Evolutionary conservation across 2,888 invertebrate species (phyloP), one percentile per base, ranked within the genome.

Genomic region (Ischnus inquisitorius): DNA sequence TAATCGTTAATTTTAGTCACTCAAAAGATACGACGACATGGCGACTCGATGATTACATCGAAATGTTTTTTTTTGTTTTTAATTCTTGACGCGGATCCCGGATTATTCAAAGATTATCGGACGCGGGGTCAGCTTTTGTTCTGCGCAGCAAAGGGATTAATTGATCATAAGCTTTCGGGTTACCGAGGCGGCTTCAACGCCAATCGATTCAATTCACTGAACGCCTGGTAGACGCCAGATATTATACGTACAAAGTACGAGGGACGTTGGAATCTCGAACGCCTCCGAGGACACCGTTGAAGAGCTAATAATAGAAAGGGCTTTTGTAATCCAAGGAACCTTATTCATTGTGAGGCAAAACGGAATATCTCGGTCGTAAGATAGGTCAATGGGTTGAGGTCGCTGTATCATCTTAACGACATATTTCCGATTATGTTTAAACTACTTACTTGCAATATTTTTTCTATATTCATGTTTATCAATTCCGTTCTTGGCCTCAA

Each of bases 231-330:
- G 28, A 60, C 14, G 3, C 57, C 57, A 25, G 57, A 22, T 28
- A 60, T 60, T 60, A 60, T 28, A 60, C 54, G 12, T 19, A 54
- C 54, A 54, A 54, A 54, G 54, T 60, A 60, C 28, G 25, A 25
- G 28, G 34, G 34, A 6, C 28, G 25, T 60, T 28, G 57, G 57
- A 28, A 25, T 60, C 57, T 60, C 28, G n/a, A 60, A 60, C 57
- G 57, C 25, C 57, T 25, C n/a, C 34, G 34, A 6, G 22, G 22
- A 5, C n/a, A 28, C 14, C 28, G 57, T 28, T 28, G 57, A 60
- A 14, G 28, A 60, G 57, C 6, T 60, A 60, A 28, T 60, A 25
- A 60, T 60, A 14, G 57, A 60, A 60, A 5, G 57, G 28, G 28
- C 28, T 60, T 60, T 60, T 28, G 57, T 60, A 28, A 60, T 60